Conservation (phyloP, 2,113 vertebrate species). For the Cyanoramphus novaezelandiae region DNA sequence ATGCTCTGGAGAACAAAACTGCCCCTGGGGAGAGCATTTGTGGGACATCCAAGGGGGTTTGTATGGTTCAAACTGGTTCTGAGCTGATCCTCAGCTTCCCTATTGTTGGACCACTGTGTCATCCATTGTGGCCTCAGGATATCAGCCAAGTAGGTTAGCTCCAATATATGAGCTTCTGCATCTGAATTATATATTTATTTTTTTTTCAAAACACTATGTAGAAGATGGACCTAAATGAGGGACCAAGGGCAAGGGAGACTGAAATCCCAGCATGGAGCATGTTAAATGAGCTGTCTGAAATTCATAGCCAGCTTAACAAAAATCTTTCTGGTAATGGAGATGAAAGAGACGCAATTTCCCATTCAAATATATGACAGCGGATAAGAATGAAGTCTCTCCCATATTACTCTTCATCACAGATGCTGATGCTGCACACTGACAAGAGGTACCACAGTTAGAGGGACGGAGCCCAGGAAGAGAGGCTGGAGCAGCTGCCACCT, state of each 20-base stretch:
- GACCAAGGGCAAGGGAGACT: neutral
- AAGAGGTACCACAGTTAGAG: neutral
- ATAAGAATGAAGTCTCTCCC: neutral
- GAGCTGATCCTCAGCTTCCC: neutral
- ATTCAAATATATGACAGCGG: neutral
- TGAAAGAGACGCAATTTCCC: neutral
- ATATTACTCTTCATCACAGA: neutral
- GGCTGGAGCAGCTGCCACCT: neutral
- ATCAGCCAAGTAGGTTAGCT: neutral
- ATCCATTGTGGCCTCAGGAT: neutral
- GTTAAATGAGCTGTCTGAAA: neutral
- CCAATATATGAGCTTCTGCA: neutral
- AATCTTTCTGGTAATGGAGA: neutral
- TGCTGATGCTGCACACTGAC: neutral
- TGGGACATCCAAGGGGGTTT: rapidly evolving
- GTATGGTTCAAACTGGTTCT: neutral
- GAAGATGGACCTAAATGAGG: neutral
- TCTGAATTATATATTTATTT: neutral
- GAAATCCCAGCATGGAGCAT: neutral
- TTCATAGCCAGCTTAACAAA: neutral
- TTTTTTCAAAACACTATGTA: neutral
- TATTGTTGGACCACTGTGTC: neutral
- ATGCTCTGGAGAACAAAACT: neutral
- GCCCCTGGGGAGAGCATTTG: neutral
- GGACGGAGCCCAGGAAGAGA: neutral